phyloP scores from a whole-genome alignment of 2,113 vertebrate species.

The Phalacrocorax pelagicus region DNA sequence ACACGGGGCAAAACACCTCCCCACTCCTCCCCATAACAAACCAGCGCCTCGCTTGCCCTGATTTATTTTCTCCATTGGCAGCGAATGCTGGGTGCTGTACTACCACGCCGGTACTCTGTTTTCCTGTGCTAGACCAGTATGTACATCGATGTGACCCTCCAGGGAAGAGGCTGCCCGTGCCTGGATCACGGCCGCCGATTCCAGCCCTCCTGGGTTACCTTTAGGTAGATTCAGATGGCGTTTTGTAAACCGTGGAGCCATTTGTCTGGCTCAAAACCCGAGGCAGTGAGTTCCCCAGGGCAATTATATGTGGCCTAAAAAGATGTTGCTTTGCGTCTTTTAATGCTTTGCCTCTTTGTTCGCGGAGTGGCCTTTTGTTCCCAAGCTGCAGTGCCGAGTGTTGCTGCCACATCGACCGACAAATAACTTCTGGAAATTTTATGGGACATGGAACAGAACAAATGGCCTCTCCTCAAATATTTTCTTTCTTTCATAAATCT shows the following conservation, averaged over 20 bases:
- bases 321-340: background rate
- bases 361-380: background rate
- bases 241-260: background rate
- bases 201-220: background rate
- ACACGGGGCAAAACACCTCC: background rate
- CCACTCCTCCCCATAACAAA: background rate
- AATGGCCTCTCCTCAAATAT: background rate
- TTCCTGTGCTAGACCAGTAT: fast-evolving
- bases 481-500: background rate
- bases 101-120: fast-evolving
- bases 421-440: background rate
- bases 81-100: background rate
- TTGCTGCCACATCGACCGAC: background rate
- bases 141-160: background rate
- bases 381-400: background rate
- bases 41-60: background rate
- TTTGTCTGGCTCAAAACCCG: background rate
- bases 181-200: fast-evolving
- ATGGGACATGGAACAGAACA: background rate
- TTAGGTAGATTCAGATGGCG: fast-evolving
- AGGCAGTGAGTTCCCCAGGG: background rate
- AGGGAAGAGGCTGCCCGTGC: background rate
- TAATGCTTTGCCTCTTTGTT: background rate
- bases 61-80: background rate
- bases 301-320: background rate